Evolutionary conservation across 2,797 vertebrate genomes (phyloP).

Genomic region (Glyptemys insculpta): DNA sequence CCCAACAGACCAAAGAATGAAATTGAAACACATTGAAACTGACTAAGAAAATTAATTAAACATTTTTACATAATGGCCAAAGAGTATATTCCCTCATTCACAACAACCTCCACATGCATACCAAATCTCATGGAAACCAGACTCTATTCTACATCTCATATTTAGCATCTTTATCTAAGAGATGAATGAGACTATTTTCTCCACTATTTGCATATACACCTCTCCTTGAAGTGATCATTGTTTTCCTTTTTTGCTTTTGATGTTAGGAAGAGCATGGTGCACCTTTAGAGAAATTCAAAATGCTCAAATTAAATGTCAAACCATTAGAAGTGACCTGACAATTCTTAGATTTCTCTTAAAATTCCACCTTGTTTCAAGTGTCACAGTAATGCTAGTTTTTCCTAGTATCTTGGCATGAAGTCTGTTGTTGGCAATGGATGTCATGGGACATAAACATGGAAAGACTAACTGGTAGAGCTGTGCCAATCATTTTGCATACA

Average conservation of each 20-base stretch:
- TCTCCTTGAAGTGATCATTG: not conserved
- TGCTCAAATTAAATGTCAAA: not conserved
- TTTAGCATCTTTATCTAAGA: conserved; percentile 1
- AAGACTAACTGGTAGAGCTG: not conserved
- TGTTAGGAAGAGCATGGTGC: not conserved
- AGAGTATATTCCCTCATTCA: not conserved
- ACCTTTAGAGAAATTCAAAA: not conserved
- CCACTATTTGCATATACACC: not conserved
- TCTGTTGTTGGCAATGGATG: not conserved
- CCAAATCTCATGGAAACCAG: conserved; percentile 38
- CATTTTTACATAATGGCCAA: conserved; percentile 39
- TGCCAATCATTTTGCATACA: not conserved
- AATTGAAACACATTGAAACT: conserved; percentile 46
- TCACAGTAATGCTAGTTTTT: not conserved
- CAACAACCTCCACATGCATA: not conserved
- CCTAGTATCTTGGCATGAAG: not conserved
- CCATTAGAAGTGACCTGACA: not conserved
- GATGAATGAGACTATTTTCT: not conserved
- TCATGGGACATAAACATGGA: not conserved
- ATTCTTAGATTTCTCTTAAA: conserved; percentile 16
- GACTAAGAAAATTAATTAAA: conserved; percentile 61
- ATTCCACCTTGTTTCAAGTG: not conserved
- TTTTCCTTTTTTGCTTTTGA: not conserved
- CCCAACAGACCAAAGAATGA: not conserved
- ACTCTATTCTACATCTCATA: not conserved